Conservation (phyloP, 2,888 invertebrate genomes). For the Pherbina coryleti region DNA sequence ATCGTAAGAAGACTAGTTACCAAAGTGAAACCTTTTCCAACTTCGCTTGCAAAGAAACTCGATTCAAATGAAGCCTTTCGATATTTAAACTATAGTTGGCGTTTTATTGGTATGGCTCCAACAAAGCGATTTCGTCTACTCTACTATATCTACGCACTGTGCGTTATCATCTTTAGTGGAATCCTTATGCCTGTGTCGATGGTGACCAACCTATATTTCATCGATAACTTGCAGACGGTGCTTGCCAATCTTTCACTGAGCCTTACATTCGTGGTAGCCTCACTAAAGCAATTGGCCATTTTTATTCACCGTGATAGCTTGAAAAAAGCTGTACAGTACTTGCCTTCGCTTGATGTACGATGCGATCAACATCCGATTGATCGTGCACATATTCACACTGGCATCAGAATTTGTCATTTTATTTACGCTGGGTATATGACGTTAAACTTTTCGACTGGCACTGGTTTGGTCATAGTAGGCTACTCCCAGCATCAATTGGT, state of each 20-base stretch:
- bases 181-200: conserved; percentile 42
- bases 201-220: conserved; percentile 39
- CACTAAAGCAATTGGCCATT: conserved; percentile 44
- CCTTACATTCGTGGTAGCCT: conserved; percentile 42
- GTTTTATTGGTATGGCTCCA: conserved; percentile 48
- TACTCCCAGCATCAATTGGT: conserved; percentile 39
- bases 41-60: conserved; percentile 24
- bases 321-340: conserved; percentile 21
- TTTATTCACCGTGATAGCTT: conserved; percentile 35
- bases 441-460: conserved; percentile 37
- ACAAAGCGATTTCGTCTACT: conserved; percentile 33
- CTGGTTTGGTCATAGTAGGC: conserved; percentile 45
- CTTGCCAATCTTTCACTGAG: conserved; percentile 47
- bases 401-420: conserved; percentile 43
- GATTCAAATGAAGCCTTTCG: conserved; percentile 47
- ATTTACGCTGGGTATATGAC: conserved; percentile 42
- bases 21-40: too few species aligned
- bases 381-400: conserved; percentile 40
- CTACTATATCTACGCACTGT: conserved; percentile 46
- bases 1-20: too few species aligned
- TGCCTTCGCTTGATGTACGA: conserved; percentile 47
- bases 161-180: conserved; percentile 33
- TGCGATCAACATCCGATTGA: conserved; percentile 39
- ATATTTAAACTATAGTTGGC: conserved; percentile 48
- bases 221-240: conserved; percentile 38